Conservation (phyloP, 2,113 vertebrate species). For the Mellivora capensis region DNA sequence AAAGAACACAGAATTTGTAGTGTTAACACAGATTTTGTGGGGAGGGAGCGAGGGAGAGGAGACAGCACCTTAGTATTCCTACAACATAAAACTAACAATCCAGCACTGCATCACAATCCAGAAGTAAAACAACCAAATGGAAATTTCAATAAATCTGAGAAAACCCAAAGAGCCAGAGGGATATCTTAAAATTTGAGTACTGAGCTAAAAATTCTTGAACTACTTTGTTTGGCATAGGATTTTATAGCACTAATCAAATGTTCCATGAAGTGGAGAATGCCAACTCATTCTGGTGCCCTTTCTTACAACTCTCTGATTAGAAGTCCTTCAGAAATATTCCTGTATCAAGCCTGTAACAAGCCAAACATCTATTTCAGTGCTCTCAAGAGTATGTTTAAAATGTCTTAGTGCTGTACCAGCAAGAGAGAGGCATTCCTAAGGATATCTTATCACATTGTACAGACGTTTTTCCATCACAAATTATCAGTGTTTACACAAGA, state of each 20-base stretch:
- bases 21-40: slow-evolving; percentile 30
- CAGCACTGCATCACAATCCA: slow-evolving; percentile 64
- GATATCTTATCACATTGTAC: not conserved
- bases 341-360: not conserved
- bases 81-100: slow-evolving; percentile 33
- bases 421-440: not conserved
- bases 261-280: not conserved
- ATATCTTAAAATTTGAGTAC: not conserved
- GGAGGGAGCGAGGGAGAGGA: not conserved
- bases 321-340: slow-evolving; percentile 47
- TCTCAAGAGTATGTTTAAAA: not conserved
- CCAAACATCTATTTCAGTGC: not conserved
- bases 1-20: slow-evolving; percentile 32
- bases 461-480: slow-evolving; percentile 1
- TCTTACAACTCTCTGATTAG: slow-evolving; percentile 25
- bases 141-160: slow-evolving; percentile 41
- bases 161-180: slow-evolving; percentile 5
- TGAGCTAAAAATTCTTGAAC: slow-evolving; percentile 26
- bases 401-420: not conserved
- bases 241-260: slow-evolving; percentile 37
- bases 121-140: slow-evolving; percentile 42
- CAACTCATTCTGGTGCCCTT: not conserved
- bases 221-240: slow-evolving; percentile 54
- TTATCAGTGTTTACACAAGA: slow-evolving; percentile 19
- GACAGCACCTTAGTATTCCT: slow-evolving; percentile 65